phyloP scores from a whole-genome alignment of 2,113 vertebrate species.

The Sinocyclocheilus anshuiensis region DNA sequence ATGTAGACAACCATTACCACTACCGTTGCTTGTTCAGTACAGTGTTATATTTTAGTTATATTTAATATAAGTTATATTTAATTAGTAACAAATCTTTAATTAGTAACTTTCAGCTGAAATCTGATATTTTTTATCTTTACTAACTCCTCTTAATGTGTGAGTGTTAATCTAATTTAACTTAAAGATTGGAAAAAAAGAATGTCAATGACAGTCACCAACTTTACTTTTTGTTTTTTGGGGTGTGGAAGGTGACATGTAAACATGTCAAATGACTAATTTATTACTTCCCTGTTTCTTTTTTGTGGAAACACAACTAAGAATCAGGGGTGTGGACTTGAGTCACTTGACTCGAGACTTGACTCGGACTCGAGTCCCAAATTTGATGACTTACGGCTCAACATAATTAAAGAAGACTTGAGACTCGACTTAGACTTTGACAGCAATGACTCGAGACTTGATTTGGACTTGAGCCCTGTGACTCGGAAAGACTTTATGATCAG shows the following conservation, averaged over 20 bases:
- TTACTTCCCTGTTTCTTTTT: neutral
- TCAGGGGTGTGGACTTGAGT: no score
- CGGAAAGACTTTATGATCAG: no score
- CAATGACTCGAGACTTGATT: no score
- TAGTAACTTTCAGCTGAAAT: neutral
- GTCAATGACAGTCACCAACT: neutral
- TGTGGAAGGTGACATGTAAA: neutral
- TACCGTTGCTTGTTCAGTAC: neutral
- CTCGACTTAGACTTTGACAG: no score
- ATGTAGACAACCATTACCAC: neutral
- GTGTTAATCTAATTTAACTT: neutral
- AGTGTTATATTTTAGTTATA: neutral
- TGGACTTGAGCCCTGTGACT: no score
- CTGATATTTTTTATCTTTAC: neutral
- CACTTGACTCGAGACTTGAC: no score
- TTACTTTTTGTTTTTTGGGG: neutral
- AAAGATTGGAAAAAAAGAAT: neutral
- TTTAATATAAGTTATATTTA: no score
- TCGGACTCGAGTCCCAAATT: no score
- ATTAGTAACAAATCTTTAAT: no score
- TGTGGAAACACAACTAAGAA: slow-evolving; percentile 12
- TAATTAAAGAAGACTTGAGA: no score
- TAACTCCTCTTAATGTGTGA: neutral
- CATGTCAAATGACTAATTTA: neutral
- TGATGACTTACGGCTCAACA: no score